phyloP scores from a whole-genome alignment of 2,797 vertebrate genomes.

The Steatocranus sp. region DNA sequence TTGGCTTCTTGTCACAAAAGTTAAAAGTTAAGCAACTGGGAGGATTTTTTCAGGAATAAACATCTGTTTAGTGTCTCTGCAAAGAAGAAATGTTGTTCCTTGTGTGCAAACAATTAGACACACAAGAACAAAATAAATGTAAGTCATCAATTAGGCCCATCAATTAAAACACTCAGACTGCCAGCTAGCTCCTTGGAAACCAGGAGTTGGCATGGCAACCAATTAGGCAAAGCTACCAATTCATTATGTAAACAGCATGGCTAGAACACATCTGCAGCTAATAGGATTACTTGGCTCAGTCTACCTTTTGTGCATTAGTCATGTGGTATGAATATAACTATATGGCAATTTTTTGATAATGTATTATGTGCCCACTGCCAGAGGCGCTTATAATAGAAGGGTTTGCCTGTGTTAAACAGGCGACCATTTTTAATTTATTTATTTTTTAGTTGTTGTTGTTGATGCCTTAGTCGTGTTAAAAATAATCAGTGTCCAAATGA shows the following conservation, averaged over 20 bases:
- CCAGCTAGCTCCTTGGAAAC: conserved; percentile 20
- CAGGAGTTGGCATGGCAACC: conserved; percentile 26
- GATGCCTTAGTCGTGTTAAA: background rate
- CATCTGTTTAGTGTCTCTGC: background rate
- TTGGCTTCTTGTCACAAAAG: background rate
- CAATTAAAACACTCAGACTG: conserved; percentile 9
- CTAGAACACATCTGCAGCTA: conserved; percentile 14
- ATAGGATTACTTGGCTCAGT: conserved; percentile 25
- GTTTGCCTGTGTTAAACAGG: background rate
- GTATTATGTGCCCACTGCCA: background rate
- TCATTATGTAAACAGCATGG: conserved; percentile 4
- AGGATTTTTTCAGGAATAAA: background rate
- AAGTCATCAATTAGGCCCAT: background rate
- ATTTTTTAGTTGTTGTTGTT: background rate
- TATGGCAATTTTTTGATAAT: background rate
- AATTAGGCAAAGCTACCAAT: conserved; percentile 17
- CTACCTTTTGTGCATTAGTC: background rate
- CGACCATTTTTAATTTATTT: background rate
- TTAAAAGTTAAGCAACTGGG: background rate
- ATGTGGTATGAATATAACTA: background rate
- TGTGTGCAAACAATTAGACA: background rate
- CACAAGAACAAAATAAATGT: background rate
- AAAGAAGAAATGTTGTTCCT: background rate
- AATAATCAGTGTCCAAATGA: background rate
- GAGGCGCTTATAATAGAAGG: background rate